Conservation (phyloP, 1,140 invertebrate species). For the Tetramorium parvispinum region DNA sequence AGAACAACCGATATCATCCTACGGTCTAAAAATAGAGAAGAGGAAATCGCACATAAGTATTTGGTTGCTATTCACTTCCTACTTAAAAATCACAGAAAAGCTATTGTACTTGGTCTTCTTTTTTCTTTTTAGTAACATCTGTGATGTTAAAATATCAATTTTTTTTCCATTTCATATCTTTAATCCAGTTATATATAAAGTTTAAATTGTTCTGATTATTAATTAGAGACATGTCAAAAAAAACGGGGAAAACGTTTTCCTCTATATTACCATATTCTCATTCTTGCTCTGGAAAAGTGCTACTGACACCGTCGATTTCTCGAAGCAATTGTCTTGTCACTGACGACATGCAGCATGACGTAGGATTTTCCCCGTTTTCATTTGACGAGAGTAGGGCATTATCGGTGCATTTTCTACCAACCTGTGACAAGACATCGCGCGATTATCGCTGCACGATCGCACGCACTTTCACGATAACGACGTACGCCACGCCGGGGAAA, state of each 20-base stretch:
- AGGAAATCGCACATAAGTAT: neutral
- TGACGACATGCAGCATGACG: neutral
- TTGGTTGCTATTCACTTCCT: neutral
- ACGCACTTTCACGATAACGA: constrained; percentile 58
- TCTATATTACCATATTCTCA: neutral
- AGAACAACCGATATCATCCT: neutral
- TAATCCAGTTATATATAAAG: neutral
- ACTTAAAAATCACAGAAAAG: constrained; percentile 23
- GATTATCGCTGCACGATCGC: constrained; percentile 35
- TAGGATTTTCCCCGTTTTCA: constrained; percentile 19
- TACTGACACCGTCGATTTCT: neutral
- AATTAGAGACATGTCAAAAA: neutral
- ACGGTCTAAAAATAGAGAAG: constrained; percentile 5
- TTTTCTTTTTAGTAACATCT: neutral
- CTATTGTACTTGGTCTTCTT: neutral
- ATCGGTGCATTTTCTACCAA: constrained; percentile 14
- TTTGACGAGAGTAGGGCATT: neutral
- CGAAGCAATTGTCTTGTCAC: neutral
- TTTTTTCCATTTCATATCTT: neutral
- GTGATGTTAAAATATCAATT: neutral
- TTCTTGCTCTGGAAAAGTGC: neutral
- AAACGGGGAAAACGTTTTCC: neutral
- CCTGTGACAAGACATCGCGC: constrained; percentile 2
- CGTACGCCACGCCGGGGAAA: neutral
- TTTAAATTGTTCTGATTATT: neutral